Conservation (phyloP, 2,113 vertebrate species). For the Macaca mulatta region DNA sequence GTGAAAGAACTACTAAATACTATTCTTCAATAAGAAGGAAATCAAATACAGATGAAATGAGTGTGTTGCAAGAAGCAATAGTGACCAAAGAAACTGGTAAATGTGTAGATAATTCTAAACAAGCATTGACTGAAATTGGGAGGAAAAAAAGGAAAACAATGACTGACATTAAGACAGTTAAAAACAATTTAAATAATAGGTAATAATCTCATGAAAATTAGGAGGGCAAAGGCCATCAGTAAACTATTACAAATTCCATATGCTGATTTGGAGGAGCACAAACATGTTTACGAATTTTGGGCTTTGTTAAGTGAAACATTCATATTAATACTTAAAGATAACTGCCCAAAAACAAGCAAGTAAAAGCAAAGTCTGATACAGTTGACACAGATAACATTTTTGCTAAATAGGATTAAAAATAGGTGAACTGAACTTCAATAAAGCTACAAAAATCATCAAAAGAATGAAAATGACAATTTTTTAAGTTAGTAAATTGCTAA, state of each 20-base stretch:
- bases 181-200: not conserved
- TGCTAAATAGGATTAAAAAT: not conserved
- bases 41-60: not conserved
- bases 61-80: not conserved
- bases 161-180: not conserved
- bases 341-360: not conserved
- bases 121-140: not conserved
- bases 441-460: not conserved
- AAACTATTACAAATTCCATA: not conserved
- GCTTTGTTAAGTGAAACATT: not conserved
- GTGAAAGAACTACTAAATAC: not conserved
- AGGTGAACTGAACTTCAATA: not conserved
- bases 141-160: too few relatives aligned
- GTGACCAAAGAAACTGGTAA: not conserved
- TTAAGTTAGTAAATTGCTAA: not conserved
- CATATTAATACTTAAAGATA: conserved; percentile 3
- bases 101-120: not conserved
- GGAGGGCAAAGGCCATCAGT: not conserved
- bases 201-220: not conserved
- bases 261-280: not conserved
- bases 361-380: not conserved
- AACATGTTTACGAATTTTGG: not conserved
- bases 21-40: not conserved
- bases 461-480: not conserved
- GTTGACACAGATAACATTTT: not conserved